Evolutionary conservation across 2,797 vertebrate species (phyloP), one percentile per base, ranked within the genome.

Genomic region (Anabas testudineus): DNA sequence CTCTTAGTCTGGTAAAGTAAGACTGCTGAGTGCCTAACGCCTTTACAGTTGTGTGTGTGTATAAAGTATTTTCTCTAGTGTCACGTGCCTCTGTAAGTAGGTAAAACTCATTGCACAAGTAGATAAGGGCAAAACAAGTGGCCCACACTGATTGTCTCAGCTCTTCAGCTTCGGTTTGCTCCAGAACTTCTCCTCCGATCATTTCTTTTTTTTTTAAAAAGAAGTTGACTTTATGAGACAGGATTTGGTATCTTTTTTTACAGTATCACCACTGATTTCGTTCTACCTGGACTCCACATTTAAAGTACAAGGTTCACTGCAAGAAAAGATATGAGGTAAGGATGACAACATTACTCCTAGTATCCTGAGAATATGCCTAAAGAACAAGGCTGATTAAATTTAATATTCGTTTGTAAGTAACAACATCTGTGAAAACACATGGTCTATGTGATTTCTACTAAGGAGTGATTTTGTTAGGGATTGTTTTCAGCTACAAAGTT

Each of bases 271-370:
- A 6, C 13, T 67, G 18, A 74, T 9, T 30, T 56, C 34, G 21
- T 48, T 46, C 7, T 14, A 45, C 24, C 16, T 18, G 19, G 10
- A 21, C 41, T 36, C 52, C 45, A 2, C 46, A 22, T 58, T 74
- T 18, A 26, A 65, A 80, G 18, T 28, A 16, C 1, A 0, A 32
- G 47, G 14, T 42, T 26, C 5, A 6, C 59, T 16, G 0, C 24
- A 41, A 30, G 43, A 66, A 16, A 68, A 74, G 67, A 76, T 77
- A 91, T 90, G 89, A 89, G 85, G 89, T 91, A 69, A 84, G 74
- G 32, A 42, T 32, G 0, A 36, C 28, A 63, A 46, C 52, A 15
- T 37, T 32, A 6, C 7, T 30, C n/a, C 2, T 37, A 13, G 4
- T 13, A 48, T 46, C 45, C 18, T 28, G 18, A 64, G 0, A 56